Base-by-base conservation (phyloP, 2,888 invertebrate species). In the Torymus aiolomorphi region DNA sequence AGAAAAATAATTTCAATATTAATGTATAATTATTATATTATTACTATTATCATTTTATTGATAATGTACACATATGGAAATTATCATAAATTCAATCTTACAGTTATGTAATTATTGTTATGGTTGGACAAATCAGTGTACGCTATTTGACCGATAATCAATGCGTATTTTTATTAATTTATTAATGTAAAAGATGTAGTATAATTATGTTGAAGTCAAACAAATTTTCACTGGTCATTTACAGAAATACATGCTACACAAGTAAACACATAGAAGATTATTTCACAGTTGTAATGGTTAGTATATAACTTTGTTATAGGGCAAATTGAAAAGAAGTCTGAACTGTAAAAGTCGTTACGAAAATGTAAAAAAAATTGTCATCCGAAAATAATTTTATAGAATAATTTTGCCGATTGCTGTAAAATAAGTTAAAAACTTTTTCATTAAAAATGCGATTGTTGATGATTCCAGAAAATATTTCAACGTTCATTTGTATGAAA, bases 121-220 rank as follows among this genome's bases (percentile, higher is more conserved):
- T 73, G 66, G 24, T 77, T 79, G 62, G 74, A 75, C 13, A 71
- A 74, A 52, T 73, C 61, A 76, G 70, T 52, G 13, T 76, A 59
- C 57, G 69, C 63, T 70, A 67, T 69, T 74, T 67, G 67, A 75
- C 54, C 59, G 42, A 73, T 79, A 69, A 69, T 79, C 73, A 59
- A 76, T 70, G 76, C 72, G 80, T 76, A 79, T 78, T 81, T 79
- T 77, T 81, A 75, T 74, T 79, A 78, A 81, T 83, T 80, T 82
- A 80, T 82, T 81, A 63, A 69, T 79, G 16, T 75, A 74, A 78
- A 76, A 73, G 20, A 69, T 59, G 72, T 75, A 78, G 62, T 72
- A 71, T 74, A 74, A 75, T 67, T 74, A 20, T 74, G 57, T 75
- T 69, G 18, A 76, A 78, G 56, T 70, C 59, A 74, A 54, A 31